Base-by-base conservation (phyloP, 2,888 invertebrate genomes). In the Cataglyphis altisquamis region DNA sequence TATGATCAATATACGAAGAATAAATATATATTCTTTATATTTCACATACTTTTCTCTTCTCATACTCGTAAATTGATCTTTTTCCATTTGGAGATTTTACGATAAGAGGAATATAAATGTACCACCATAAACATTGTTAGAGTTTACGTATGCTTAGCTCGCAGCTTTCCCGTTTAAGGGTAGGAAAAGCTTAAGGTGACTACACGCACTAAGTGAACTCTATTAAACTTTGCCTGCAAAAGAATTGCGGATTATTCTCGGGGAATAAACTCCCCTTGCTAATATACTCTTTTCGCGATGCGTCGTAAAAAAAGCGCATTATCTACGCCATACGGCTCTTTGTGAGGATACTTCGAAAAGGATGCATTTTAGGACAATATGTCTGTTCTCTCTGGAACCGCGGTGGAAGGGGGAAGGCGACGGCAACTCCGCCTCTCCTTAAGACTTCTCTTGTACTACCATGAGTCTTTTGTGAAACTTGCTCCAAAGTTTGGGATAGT, bases 381-480 rank as follows among this genome's bases (percentile, higher is more conserved):
- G 60, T 80, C 78, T 25, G 36, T 45, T 70, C 15, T 60, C 15
- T 60, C 57, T 36, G 6, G n/a, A 12, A 12, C 6, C 12, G 15
- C 18, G 39, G 0, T 48, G 18, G 25, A 18, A n/a, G 52, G 52
- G 5, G 8, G 2, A 52, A 8, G n/a, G 52, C 52, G 41, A 9
- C 32, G 63, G 78, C 18, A 60, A 41, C 45, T 70, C 21, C 41
- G 36, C 55, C 32, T 21, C 57, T 32, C 60, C 36, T 80, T 80
- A 60, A 80, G 52, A 52, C 55, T 60, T 57, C 60, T 21, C 78
- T 70, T 45, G 78, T 60, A 70, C 60, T 70, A 80, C 72, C 72
- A 36, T 36, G 78, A 80, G 78, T 80, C 78, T 80, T 80, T 80
- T 80, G 78, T 80, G 70, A 72, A 80, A 80, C 78, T 80, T 60